phyloP scores from a whole-genome alignment of 2,113 vertebrate genomes.

The Tautogolabrus adspersus region DNA sequence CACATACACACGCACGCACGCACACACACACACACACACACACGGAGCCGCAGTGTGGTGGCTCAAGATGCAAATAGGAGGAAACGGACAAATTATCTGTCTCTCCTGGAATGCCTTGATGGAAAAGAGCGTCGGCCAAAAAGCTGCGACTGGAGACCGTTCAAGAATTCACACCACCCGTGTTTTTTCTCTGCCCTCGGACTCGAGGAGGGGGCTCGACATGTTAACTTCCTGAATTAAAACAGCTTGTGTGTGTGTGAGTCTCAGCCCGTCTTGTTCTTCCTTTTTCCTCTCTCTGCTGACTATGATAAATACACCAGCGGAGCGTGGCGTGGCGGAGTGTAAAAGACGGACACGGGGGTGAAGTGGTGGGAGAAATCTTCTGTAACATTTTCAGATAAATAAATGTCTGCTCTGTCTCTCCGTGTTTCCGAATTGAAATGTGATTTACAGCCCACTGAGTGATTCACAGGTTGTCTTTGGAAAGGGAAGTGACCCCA shows the following conservation, averaged over 20 bases:
- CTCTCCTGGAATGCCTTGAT: slow-evolving; percentile 74
- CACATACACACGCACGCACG: neutral
- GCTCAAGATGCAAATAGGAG: slow-evolving; percentile 71
- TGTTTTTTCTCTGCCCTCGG: slow-evolving; percentile 35
- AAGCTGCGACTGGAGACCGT: slow-evolving; percentile 57
- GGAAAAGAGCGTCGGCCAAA: slow-evolving; percentile 61
- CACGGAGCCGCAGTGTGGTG: neutral
- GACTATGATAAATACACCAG: slow-evolving; percentile 41
- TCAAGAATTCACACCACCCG: slow-evolving; percentile 56
- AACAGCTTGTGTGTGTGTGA: slow-evolving; percentile 31
- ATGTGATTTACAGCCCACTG: slow-evolving; percentile 5
- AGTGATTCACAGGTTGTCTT: slow-evolving; percentile 36
- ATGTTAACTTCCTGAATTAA: slow-evolving; percentile 55
- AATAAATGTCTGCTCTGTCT: slow-evolving; percentile 30
- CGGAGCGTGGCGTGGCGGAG: neutral
- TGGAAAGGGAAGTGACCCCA: slow-evolving; percentile 7
- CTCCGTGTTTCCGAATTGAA: slow-evolving; percentile 12
- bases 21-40: slow-evolving; percentile 1
- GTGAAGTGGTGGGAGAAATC: slow-evolving; percentile 15
- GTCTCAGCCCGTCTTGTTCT: slow-evolving; percentile 1
- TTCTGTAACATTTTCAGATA: slow-evolving; percentile 34
- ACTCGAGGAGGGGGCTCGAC: slow-evolving; percentile 21
- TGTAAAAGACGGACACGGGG: neutral
- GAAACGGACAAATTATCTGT: slow-evolving; percentile 74
- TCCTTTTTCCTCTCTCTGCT: accelerated